Evolutionary conservation across 1,140 invertebrate genomes (phyloP), one percentile per base, ranked within the genome.

Genomic region (Uloborus diversus): DNA sequence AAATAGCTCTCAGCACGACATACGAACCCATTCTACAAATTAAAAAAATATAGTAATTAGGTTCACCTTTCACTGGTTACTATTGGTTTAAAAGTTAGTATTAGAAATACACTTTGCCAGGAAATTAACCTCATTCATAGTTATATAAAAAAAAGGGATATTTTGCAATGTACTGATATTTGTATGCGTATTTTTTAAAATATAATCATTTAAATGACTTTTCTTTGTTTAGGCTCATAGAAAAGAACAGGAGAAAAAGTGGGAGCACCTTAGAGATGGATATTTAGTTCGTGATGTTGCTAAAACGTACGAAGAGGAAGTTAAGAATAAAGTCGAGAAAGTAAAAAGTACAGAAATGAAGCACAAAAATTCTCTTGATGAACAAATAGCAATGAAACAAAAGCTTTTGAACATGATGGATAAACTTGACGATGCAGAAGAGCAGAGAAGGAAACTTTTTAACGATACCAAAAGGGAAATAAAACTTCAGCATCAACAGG

Each of bases 191-290:
- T n/a, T n/a, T n/a, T n/a, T n/a, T n/a, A n/a, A n/a, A n/a, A n/a
- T n/a, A n/a, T 42, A 42, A 42, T 17, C 17, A 17, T 9, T 42
- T 42, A 17, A 9, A 42, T 9, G 7, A 42, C 17, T 9, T 59
- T 64, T n/a, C 42, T 11, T 2, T 42, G 37, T 65, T 5, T 37
- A 78, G 73, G 23, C 32, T 30, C 11, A 30, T 1, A 28, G 37
- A 32, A 65, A 65, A 5, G 66, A 51, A 23, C 28, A 35, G 14
- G 7, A 28, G 20, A 62, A 78, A 57, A 30, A 57, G 30, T 66
- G 73, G 59, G 62, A 78, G 20, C n/a, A 65, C 28, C 5, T 78
- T 1, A 53, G 62, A 27, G 62, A 78, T 27, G 73, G 73, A 14
- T 66, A 47, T 30, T 14, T 78, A 3, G 32, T 66, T 28, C 7